Conservation (phyloP, 2,113 vertebrate species). For the Sturnus vulgaris region DNA sequence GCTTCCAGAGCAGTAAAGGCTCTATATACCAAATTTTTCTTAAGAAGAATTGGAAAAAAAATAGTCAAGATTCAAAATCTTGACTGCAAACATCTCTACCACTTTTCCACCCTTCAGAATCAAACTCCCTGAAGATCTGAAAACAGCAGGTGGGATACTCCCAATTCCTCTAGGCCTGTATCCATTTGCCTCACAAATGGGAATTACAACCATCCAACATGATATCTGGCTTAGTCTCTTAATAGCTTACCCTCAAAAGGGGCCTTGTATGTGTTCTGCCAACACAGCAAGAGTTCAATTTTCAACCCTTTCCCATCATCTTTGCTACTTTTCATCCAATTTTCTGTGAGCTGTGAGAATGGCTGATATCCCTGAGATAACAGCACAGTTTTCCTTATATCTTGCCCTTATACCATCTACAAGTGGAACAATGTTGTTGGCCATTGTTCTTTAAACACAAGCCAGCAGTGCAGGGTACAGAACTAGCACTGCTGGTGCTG, state of each 20-base stretch:
- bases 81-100: not conserved
- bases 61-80: not conserved
- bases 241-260: accelerated
- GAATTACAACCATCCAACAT: not conserved
- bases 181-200: not conserved
- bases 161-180: not conserved
- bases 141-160: not conserved
- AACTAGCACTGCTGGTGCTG: not conserved
- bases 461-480: not conserved
- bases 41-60: not conserved
- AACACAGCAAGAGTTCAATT: not conserved
- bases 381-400: not conserved
- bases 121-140: not conserved
- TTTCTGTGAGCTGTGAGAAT: not conserved
- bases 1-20: not conserved
- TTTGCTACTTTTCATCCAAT: not conserved
- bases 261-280: not conserved
- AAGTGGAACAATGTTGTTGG: not conserved
- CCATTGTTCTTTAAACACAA: not conserved
- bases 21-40: not conserved
- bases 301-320: not conserved
- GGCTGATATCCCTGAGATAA: not conserved
- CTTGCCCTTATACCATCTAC: not conserved
- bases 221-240: not conserved
- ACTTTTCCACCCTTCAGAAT: not conserved